Evolutionary conservation across 2,797 vertebrate species (phyloP).

Genomic region (Adrianichthys oophorus): DNA sequence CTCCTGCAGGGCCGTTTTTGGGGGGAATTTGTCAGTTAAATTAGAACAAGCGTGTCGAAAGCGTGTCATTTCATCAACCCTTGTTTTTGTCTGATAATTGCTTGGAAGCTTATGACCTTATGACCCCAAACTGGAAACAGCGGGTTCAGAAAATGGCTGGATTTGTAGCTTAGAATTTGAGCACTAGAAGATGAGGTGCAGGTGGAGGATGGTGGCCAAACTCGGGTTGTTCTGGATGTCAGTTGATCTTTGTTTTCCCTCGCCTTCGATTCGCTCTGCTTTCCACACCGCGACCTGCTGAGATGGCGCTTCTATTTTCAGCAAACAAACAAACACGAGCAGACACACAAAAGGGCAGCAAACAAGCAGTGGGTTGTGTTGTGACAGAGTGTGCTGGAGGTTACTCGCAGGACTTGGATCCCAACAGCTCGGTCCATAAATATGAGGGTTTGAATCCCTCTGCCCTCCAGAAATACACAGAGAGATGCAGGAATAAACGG

Average conservation of each 20-base stretch:
- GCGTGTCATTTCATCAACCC: no score
- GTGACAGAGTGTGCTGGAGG: conserved; percentile 14
- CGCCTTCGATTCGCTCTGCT: conserved; percentile 64
- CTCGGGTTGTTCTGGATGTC: conserved; percentile 20
- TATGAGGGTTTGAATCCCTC: conserved; percentile 50
- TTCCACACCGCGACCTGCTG: conserved; percentile 62
- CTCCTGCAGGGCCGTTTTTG: no score
- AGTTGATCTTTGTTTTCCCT: conserved; percentile 36
- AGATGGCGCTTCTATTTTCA: conserved; percentile 61
- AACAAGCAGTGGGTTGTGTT: conserved; percentile 7
- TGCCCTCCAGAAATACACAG: conserved; percentile 29
- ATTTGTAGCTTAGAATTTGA: neutral
- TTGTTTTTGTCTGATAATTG: no score
- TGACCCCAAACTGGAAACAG: no score
- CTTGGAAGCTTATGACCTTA: no score
- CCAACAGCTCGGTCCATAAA: conserved; percentile 27
- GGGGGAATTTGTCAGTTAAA: no score
- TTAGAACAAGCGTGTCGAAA: no score
- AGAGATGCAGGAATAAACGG: conserved; percentile 10
- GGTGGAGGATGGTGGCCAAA: conserved; percentile 7
- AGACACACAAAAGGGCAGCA: conserved; percentile 15
- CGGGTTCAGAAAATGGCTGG: neutral
- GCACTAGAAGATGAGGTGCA: neutral
- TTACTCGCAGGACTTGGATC: conserved; percentile 30
- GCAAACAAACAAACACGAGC: conserved; percentile 33